Conservation (phyloP, 2,797 vertebrate genomes). For the Darevskia nairensis region DNA sequence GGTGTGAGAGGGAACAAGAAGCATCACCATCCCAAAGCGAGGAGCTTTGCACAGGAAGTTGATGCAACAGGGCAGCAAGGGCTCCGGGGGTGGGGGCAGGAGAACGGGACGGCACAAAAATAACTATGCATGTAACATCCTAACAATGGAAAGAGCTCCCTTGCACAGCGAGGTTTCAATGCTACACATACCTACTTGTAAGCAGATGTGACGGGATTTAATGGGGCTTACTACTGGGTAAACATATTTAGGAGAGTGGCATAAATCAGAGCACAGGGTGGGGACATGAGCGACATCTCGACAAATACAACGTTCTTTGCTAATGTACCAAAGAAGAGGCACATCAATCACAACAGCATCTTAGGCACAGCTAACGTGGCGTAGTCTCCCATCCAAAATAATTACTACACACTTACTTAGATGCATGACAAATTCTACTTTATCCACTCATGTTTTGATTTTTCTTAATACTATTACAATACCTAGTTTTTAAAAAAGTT, state of each 20-base stretch:
- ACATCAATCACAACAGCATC: neutral
- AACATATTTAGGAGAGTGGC: neutral
- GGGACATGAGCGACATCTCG: neutral
- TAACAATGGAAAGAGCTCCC: neutral
- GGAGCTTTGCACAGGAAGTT: slow-evolving; percentile 39
- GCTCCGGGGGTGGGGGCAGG: neutral
- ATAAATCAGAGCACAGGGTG: neutral
- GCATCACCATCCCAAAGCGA: slow-evolving; percentile 7
- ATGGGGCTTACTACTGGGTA: neutral
- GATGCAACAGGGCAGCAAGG: slow-evolving; percentile 47
- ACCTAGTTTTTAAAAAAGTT: neutral
- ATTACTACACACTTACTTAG: slow-evolving; percentile 44
- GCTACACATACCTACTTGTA: neutral
- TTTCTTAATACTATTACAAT: neutral
- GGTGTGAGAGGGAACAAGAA: slow-evolving; percentile 4
- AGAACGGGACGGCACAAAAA: neutral
- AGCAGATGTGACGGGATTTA: neutral
- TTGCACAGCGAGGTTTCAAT: neutral
- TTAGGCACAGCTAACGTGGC: neutral
- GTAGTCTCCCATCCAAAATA: slow-evolving; percentile 51
- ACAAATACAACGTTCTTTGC: neutral
- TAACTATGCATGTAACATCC: slow-evolving; percentile 12
- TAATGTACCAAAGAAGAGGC: neutral
- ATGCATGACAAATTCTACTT: slow-evolving; percentile 44
- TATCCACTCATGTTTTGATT: slow-evolving; percentile 49